Conservation (phyloP, 2,113 vertebrate genomes). For the Myotis lucifugus region DNA sequence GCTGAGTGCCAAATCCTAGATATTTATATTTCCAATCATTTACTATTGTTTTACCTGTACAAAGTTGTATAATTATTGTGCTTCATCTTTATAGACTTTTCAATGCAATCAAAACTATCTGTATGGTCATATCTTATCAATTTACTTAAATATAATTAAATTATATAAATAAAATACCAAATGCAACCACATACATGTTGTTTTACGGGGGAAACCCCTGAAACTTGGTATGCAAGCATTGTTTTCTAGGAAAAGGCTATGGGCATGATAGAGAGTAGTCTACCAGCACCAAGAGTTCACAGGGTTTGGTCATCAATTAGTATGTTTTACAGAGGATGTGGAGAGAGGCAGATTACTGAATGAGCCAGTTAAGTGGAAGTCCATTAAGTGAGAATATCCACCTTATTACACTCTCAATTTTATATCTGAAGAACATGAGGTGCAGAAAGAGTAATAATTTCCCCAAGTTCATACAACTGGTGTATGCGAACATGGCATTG, state of each 20-base stretch:
- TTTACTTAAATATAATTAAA: not conserved
- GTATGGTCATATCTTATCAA: not conserved
- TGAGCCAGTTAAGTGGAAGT: not conserved
- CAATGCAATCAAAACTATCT: conserved; percentile 35
- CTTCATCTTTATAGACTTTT: not conserved
- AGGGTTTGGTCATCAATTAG: not conserved
- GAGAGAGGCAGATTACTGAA: not conserved
- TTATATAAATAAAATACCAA: not conserved
- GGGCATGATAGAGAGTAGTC: not conserved
- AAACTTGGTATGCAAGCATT: not conserved
- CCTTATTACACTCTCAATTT: not conserved
- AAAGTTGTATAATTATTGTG: not conserved
- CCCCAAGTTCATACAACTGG: not conserved
- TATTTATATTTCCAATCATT: not conserved
- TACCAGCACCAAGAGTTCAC: not conserved
- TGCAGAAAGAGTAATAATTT: not conserved
- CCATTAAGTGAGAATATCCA: not conserved
- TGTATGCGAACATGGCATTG: not conserved
- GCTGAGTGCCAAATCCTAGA: not conserved
- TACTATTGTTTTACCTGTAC: not conserved
- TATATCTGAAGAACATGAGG: not conserved
- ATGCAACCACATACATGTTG: not conserved
- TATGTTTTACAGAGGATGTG: not conserved
- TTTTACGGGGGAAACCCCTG: not conserved
- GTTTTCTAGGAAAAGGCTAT: not conserved